Conservation (phyloP, 2,797 vertebrate species). For the Buphagus erythrorhynchus region DNA sequence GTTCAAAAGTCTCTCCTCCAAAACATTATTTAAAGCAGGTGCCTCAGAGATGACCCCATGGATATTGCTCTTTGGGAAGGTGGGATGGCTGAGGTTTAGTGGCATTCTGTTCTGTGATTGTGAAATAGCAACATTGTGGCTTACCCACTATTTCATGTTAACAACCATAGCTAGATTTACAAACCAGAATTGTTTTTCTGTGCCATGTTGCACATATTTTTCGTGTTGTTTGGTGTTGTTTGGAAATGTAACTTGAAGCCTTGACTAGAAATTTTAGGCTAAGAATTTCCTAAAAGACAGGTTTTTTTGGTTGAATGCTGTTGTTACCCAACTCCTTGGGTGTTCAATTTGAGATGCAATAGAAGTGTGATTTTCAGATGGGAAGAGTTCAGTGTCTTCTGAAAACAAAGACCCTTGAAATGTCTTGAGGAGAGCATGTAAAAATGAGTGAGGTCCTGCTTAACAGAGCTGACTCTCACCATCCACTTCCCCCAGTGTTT, state of each 20-base stretch:
- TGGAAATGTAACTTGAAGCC: background rate
- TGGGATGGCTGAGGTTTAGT: background rate
- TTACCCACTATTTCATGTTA: background rate
- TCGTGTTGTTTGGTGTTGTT: background rate
- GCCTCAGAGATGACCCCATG: background rate
- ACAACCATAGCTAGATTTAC: background rate
- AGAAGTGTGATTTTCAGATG: background rate
- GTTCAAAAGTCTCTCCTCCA: background rate
- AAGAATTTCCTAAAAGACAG: background rate
- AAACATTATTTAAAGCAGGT: background rate
- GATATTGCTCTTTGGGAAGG: background rate
- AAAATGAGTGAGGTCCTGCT: background rate
- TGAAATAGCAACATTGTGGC: background rate
- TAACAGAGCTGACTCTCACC: background rate
- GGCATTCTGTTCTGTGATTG: background rate
- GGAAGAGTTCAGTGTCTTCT: background rate
- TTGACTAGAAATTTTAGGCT: background rate
- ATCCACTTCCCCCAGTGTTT: accelerated
- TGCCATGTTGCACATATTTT: background rate
- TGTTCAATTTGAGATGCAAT: background rate
- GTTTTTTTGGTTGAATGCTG: background rate
- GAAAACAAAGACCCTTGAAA: background rate
- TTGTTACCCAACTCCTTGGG: accelerated
- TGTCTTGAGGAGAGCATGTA: background rate
- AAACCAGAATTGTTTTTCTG: background rate